Evolutionary conservation across 2,113 vertebrate genomes (phyloP), one percentile per base, ranked within the genome.

Genomic region (Megaptera novaeangliae): DNA sequence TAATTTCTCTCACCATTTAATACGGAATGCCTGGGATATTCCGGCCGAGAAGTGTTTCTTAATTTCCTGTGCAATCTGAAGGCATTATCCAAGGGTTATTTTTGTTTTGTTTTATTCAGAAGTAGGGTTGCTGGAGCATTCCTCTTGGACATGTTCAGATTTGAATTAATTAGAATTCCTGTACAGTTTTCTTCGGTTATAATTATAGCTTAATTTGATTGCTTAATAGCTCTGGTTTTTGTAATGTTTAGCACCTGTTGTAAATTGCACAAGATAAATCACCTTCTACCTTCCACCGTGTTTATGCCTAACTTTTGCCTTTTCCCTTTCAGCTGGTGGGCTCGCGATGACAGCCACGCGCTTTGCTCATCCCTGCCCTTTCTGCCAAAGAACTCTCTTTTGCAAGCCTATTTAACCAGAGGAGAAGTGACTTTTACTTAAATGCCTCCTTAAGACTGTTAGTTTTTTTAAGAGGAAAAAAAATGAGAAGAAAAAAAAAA

Each of bases 171-270:
- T 99, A 99, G 98, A 99, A 99, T 99, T 99, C 98, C 98, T 99
- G 98, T 98, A 98, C 98, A 99, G 98, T 99, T 99, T 99, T 99
- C 98, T 99, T 98, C 98, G 31, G 99, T 99, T 99, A 98, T 98
- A 99, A 99, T 99, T 99, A 99, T 98, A 99, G 98, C 98, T 99
- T 99, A 99, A 99, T 99, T 99, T 99, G 98, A 99, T 99, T 99
- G 98, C 99, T 99, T 99, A 99, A 99, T 99, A 99, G 99, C 98
- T 98, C 98, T 98, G 98, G 98, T 98, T 99, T 99, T 98, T 36
- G 94, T 99, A 99, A 98, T 99, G 99, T 99, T 99, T 99, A 99
- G 99, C 99, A 99, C 99, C 99, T 99, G 99, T 99, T 99, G 99
- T 99, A 99, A 99, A 99, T 99, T 99, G 99, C 98, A 98, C 98